Conservation (phyloP, 2,888 invertebrate species). For the Latrodectus elegans region DNA sequence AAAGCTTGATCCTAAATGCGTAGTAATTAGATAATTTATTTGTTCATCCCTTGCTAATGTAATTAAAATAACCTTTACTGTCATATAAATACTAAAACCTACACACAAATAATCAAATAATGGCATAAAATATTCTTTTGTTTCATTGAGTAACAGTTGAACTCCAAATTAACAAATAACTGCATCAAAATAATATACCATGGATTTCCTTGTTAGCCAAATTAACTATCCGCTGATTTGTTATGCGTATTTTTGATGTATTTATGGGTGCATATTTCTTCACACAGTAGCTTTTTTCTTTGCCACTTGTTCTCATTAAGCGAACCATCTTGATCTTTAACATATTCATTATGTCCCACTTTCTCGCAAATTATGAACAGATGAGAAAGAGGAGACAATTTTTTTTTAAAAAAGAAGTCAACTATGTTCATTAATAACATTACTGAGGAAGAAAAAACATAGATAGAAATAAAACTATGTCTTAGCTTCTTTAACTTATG, state of each 20-base stretch:
- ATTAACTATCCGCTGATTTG: not conserved
- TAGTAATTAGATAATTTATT: not conserved
- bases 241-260: not conserved
- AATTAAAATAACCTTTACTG: not conserved
- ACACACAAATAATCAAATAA: not conserved
- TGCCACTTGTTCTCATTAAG: no score
- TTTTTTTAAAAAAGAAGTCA: no score
- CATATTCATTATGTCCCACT: slow-evolving; percentile 37
- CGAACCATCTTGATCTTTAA: slow-evolving; percentile 20
- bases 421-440: no score
- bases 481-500: no score
- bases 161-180: slow-evolving; percentile 31
- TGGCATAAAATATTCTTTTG: slow-evolving; percentile 25
- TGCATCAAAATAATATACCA: not conserved
- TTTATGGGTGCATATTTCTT: not conserved
- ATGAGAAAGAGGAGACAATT: no score
- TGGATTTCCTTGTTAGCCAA: slow-evolving; percentile 11
- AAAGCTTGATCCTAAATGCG: no score
- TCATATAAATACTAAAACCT: not conserved
- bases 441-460: no score
- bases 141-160: slow-evolving; percentile 18
- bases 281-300: no score
- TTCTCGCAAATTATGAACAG: slow-evolving; percentile 12
- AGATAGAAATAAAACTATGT: no score
- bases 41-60: not conserved